Base-by-base conservation (phyloP, 2,113 vertebrate species). In the Albula glossodonta region DNA sequence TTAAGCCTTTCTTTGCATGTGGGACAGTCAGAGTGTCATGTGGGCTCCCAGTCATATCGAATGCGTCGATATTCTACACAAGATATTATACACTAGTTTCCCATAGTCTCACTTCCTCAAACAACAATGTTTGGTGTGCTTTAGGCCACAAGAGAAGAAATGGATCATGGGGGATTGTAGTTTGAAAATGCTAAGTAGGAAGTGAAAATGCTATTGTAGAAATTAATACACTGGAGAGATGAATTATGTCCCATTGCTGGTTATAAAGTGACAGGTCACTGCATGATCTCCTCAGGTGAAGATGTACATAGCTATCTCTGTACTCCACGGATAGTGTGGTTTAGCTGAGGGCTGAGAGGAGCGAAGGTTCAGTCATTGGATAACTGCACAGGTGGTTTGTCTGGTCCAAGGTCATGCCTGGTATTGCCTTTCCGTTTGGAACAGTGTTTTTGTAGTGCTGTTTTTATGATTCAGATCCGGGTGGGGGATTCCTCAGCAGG, bases 391-490 rank as follows among this genome's bases (percentile, higher is more conserved):
- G 83, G 83, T 77, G 52, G 2, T n/a, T 50, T n/a, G 7, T 51
- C 84, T 13, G n/a, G 56, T 41, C n/a, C 74, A 79, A 84, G 83
- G 83, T 84, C 83, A 56, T 25, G 10, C 11, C 51, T 48, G 13
- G 17, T 56, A 22, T 78, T 53, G 25, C 66, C 50, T 52, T 11
- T 31, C 70, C 17, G 56, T 60, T 63, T n/a, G 63, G 83, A 79
- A 57, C 31, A 56, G 17, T 15, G 50, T 22, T 53, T 57, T 84
- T 53, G 2, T 52, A 17, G 15, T 3, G 78, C 17, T 50, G 25
- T 48, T 41, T 12, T 49, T 6, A 10, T 49, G 11, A 25, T 48
- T 85, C 19, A 51, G 15, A 6, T 49, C 6, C 3, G 19, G 3
- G 25, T 50, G 51, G 70, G 13, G 10, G 13, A 17, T 8, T 70